Evolutionary conservation across 2,888 invertebrate species (phyloP).

Genomic region (Cheilosia soror): DNA sequence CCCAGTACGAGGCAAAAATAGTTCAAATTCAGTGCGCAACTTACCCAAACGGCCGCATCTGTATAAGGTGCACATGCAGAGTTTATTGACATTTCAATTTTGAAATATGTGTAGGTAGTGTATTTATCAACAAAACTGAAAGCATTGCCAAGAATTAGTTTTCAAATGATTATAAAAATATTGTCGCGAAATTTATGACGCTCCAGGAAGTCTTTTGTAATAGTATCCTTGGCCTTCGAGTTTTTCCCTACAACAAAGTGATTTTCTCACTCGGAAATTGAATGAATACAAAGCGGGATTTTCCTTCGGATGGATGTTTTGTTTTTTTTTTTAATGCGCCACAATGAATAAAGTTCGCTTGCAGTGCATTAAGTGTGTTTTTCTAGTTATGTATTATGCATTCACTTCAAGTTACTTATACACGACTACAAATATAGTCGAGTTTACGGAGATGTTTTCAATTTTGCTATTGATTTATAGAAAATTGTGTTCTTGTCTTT

Average conservation of each 20-base stretch:
- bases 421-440: no score
- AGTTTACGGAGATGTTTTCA: neutral
- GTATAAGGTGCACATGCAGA: slow-evolving; percentile 45
- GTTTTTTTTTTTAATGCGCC: neutral
- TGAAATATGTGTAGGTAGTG: neutral
- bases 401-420: no score
- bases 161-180: slow-evolving; percentile 18
- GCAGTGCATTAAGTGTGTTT: neutral
- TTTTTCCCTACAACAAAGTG: slow-evolving; percentile 7
- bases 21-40: slow-evolving; percentile 12
- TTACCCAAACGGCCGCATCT: slow-evolving; percentile 25
- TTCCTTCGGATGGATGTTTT: neutral
- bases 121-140: slow-evolving; percentile 15
- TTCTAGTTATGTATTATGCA: neutral
- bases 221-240: slow-evolving; percentile 34
- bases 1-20: slow-evolving; percentile 33
- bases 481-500: neutral
- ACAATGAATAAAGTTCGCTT: neutral
- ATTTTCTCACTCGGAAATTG: slow-evolving; percentile 3
- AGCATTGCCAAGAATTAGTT: slow-evolving; percentile 40
- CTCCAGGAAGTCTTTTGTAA: slow-evolving; percentile 5
- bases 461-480: neutral
- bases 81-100: slow-evolving; percentile 63
- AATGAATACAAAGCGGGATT: slow-evolving; percentile 21
- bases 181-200: slow-evolving; percentile 35